Evolutionary conservation across 2,888 invertebrate species (phyloP).

Genomic region (Sesia bembeciformis): DNA sequence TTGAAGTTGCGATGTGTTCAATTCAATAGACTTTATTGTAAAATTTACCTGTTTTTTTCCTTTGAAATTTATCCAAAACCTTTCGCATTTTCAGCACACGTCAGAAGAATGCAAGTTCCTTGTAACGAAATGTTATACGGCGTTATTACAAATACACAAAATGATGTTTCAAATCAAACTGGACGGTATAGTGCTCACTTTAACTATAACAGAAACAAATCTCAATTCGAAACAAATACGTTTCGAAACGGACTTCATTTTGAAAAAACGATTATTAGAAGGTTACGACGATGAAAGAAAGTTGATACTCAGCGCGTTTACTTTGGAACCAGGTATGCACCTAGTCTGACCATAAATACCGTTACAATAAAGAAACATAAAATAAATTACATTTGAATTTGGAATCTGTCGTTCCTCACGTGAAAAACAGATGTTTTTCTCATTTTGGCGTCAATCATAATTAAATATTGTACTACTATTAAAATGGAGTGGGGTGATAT

Average conservation of each 20-base stretch:
- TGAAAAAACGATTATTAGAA: slow-evolving; percentile 27
- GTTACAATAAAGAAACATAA: no score
- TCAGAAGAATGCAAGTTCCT: slow-evolving; percentile 45
- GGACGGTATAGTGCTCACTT: slow-evolving; percentile 23
- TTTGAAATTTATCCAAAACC: no score
- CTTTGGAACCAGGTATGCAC: slow-evolving; percentile 35
- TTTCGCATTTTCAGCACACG: slow-evolving; percentile 27
- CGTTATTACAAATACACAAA: slow-evolving; percentile 38
- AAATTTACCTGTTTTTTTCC: no score
- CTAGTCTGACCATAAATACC: no score
- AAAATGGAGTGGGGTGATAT: no score
- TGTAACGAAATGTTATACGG: slow-evolving; percentile 28
- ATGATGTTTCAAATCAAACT: slow-evolving; percentile 31
- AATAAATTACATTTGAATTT: no score
- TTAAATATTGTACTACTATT: no score
- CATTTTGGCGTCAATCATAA: no score
- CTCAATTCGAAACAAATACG: background rate
- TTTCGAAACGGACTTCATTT: slow-evolving; percentile 32
- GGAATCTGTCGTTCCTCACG: no score
- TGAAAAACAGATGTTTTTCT: no score
- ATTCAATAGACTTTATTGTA: no score
- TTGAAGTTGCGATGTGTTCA: no score
- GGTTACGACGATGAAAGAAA: slow-evolving; percentile 18
- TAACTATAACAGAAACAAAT: slow-evolving; percentile 23
- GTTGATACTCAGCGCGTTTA: slow-evolving; percentile 39